A percentile compares a stretch with the other conserved stretches of the same genome.
phyloP scores from a whole-genome alignment of 2,797 vertebrate species.

The Macropodus opercularis region DNA sequence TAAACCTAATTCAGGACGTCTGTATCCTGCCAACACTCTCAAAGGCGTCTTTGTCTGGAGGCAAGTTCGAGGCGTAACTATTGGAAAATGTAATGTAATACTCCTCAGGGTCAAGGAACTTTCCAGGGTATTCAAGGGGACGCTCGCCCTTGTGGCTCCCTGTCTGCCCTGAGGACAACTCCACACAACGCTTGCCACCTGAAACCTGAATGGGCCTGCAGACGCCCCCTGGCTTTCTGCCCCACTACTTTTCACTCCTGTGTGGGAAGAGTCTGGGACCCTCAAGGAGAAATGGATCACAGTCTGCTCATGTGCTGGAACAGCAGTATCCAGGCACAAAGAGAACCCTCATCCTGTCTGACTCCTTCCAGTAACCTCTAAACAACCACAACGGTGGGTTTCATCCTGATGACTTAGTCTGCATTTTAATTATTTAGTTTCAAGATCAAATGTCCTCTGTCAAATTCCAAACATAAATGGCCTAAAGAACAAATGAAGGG shows the following conservation, averaged over 20 bases:
- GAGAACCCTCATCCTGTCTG: conserved; percentile 39
- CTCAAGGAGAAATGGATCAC: conserved; percentile 62
- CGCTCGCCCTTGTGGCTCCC: conserved; percentile 59
- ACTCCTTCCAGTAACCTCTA: conserved; percentile 13
- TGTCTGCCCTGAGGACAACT: conserved; percentile 59
- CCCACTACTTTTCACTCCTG: conserved; percentile 12
- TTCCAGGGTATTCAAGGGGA: conserved; percentile 63
- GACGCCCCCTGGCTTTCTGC: conserved; percentile 16
- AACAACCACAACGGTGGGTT: conserved; percentile 17
- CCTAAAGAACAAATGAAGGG: conserved; percentile 11
- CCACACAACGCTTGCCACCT: conserved; percentile 63
- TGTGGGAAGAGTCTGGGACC: conserved; percentile 47
- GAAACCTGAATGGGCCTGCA: conserved; percentile 52
- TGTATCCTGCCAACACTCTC: conserved; percentile 40
- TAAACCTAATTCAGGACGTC: conserved; percentile 3
- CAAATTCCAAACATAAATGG: conserved; percentile 2
- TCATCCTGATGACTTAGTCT: conserved; percentile 11
- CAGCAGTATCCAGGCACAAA: conserved; percentile 30
- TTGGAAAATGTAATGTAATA: conserved; percentile 70
- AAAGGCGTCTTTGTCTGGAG: conserved; percentile 74
- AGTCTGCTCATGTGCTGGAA: conserved; percentile 44
- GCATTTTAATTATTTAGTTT: conserved; percentile 31
- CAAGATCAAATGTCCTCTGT: neutral
- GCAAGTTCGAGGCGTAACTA: conserved; percentile 45
- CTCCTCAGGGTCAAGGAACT: conserved; percentile 67